Conservation (phyloP, 2,113 vertebrate genomes). For the Cheilinus undulatus region DNA sequence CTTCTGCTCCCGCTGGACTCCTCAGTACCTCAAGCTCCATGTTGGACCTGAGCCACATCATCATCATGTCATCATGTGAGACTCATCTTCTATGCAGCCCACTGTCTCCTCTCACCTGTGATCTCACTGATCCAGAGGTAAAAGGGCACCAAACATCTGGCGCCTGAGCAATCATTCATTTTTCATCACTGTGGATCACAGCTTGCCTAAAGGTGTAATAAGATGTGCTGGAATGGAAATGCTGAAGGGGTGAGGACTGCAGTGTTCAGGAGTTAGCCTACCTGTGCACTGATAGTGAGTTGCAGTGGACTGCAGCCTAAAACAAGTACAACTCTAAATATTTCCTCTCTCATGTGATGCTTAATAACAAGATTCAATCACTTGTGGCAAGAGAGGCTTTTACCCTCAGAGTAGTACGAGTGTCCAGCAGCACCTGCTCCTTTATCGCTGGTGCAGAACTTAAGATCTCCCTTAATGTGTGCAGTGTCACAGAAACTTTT, state of each 20-base stretch:
- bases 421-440: conserved; percentile 24
- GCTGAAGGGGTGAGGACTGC: conserved; percentile 60
- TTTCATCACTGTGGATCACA: conserved; percentile 38
- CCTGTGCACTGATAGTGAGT: conserved; percentile 30
- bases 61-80: conserved; percentile 33
- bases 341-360: conserved; percentile 5
- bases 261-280: conserved; percentile 45
- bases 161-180: conserved; percentile 48
- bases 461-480: conserved; percentile 2
- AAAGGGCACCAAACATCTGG: conserved; percentile 55
- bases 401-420: conserved; percentile 6
- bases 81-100: conserved; percentile 25
- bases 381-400: not conserved
- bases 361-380: conserved; percentile 17
- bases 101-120: conserved; percentile 23
- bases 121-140: conserved; percentile 29
- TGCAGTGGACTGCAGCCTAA: conserved; percentile 37
- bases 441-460: conserved; percentile 17
- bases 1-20: conserved; percentile 29
- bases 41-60: conserved; percentile 64
- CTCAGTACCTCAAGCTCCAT: conserved; percentile 52
- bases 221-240: conserved; percentile 37
- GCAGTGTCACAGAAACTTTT: conserved; percentile 4
- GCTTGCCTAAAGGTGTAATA: conserved; percentile 47
- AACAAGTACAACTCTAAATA: conserved; percentile 8